Evolutionary conservation across 2,797 vertebrate species (phyloP).

Genomic region (Betta splendens): DNA sequence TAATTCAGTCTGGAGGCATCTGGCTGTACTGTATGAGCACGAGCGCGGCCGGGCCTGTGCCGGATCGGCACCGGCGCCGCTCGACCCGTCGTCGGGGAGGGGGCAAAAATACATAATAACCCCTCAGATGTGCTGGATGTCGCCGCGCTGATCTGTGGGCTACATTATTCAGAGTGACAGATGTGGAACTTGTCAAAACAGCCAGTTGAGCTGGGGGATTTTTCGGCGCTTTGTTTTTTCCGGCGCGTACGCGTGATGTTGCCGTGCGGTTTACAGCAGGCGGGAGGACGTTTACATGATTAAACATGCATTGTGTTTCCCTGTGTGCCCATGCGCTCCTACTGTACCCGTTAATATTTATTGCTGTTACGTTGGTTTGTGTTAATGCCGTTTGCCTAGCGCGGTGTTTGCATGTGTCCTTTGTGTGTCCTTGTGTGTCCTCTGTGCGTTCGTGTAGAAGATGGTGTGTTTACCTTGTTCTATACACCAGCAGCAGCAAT

Average conservation of each 20-base stretch:
- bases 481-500: conserved; percentile 38
- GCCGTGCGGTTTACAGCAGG: neutral
- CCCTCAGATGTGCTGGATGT: conserved; percentile 65
- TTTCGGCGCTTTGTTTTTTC: conserved; percentile 23
- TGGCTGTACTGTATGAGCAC: conserved; percentile 22
- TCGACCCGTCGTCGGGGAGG: conserved; percentile 43
- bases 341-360: conserved; percentile 16
- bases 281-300: conserved; percentile 58
- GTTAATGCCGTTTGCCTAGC: neutral
- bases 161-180: conserved; percentile 63
- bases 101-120: conserved; percentile 64
- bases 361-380: too few relatives aligned
- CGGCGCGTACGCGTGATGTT: neutral
- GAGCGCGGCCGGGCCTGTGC: conserved; percentile 33
- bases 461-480: conserved; percentile 40
- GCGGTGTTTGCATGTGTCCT: too few relatives aligned
- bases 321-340: conserved; percentile 7
- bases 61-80: conserved; percentile 27
- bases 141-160: conserved; percentile 54
- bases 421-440: too few relatives aligned
- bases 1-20: conserved; percentile 46
- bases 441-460: conserved; percentile 36
- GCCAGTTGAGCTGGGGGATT: conserved; percentile 30
- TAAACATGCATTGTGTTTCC: conserved; percentile 46
- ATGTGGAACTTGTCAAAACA: conserved; percentile 64